phyloP scores from a whole-genome alignment of 2,797 vertebrate genomes.

The Scolopax rusticola region DNA sequence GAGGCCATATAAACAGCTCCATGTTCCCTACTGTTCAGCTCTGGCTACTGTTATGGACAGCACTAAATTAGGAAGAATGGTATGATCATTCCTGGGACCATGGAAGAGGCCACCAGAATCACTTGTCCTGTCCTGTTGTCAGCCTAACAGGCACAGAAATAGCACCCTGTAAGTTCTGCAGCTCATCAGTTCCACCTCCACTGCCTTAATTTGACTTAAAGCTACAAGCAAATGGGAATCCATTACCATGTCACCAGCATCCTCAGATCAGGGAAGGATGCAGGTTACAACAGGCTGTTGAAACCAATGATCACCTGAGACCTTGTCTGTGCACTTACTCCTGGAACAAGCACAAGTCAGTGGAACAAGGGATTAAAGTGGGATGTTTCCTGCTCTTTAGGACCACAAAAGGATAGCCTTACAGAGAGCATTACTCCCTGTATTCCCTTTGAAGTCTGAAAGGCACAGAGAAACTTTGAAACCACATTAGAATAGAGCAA shows the following conservation, averaged over 20 bases:
- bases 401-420: neutral
- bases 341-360: neutral
- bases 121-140: neutral
- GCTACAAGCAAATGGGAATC: neutral
- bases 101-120: neutral
- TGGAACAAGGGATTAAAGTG: neutral
- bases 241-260: neutral
- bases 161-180: neutral
- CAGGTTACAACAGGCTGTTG: neutral
- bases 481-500: neutral
- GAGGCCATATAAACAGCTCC: neutral
- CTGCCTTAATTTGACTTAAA: neutral
- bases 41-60: neutral
- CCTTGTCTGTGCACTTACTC: too few species aligned
- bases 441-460: neutral
- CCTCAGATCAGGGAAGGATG: neutral
- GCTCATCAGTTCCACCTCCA: neutral
- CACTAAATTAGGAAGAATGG: neutral
- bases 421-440: neutral
- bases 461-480: neutral
- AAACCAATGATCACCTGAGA: neutral
- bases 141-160: neutral
- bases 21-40: neutral
- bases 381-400: neutral
- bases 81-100: neutral